Evolutionary conservation across 2,113 vertebrate genomes (phyloP).

Genomic region (Tachysurus fulvidraco): DNA sequence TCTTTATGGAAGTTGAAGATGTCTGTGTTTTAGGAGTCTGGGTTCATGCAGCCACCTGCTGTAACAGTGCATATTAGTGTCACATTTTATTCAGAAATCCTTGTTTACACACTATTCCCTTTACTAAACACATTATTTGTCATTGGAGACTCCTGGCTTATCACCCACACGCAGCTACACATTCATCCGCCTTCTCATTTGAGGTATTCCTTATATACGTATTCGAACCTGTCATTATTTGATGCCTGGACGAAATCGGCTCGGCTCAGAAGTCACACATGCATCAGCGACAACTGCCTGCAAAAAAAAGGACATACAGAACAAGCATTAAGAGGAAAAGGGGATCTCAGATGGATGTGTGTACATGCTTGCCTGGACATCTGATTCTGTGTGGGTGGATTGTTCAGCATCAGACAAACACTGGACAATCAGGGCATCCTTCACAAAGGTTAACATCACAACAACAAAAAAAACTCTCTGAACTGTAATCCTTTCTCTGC

Average conservation of each 20-base stretch:
- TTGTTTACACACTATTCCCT: neutral
- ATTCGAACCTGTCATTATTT: neutral
- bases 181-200: neutral
- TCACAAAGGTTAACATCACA: slow-evolving; percentile 41
- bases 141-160: neutral
- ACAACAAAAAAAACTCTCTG: slow-evolving; percentile 13
- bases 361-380: slow-evolving; percentile 26
- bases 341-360: slow-evolving; percentile 29
- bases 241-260: neutral
- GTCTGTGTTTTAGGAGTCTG: too few species aligned
- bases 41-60: too few species aligned
- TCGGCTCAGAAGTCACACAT: neutral
- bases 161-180: neutral
- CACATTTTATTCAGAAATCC: neutral
- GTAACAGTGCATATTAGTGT: neutral
- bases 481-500: neutral
- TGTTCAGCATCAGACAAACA: slow-evolving; percentile 25
- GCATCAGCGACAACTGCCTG: neutral
- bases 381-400: slow-evolving; percentile 10
- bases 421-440: slow-evolving; percentile 13
- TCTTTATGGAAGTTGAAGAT: too few species aligned
- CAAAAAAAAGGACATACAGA: neutral
- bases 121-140: neutral
- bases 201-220: neutral
- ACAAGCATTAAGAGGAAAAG: neutral